Base-by-base conservation (phyloP, 2,888 invertebrate species). In the Chymomyza caudatula region DNA sequence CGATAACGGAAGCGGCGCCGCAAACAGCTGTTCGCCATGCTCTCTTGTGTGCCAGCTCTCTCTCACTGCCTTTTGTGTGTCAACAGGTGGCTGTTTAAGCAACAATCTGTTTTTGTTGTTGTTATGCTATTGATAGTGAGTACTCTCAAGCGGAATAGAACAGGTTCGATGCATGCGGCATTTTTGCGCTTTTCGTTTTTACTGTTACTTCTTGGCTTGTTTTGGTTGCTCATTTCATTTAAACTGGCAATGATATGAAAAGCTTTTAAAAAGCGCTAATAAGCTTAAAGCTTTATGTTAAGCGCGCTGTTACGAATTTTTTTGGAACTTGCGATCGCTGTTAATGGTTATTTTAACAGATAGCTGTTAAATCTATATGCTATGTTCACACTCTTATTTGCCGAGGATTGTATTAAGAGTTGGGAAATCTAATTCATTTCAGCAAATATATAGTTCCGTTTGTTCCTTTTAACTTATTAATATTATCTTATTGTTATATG, bases 1-100 rank as follows among this genome's bases (percentile, higher is more conserved):
- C 56, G 68, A 37, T 61, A 51, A 44, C 61, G 63, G 60, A 56
- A 73, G 61, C 61, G 13, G 22, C 51, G 56, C 60, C 63, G 61
- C 37, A n/a, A 58, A 67, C 55, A 37, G 51, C 51, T 51, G 51
- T 51, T 51, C 5, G 47, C 15, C 17, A 43, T 60, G 37, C 52
- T 55, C 25, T 17, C 47, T 47, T n/a, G n/a, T n/a, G n/a, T n/a
- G n/a, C n/a, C n/a, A n/a, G n/a, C 6, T 47, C 44, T 44, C 51
- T 44, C 47, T 49, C 37, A 11, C 8, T 54, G 17, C 17, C 17
- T 3, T 19, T 19, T 49, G 49, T 15, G 49, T 19, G 49, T 43
- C 43, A 47, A 47, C 47, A 19, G 15, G 1, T 47, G 47, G 4
- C 0, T 17, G 1, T 17, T 15, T 17, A 3, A 4, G n/a, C 19